Base-by-base conservation (phyloP, 2,888 invertebrate genomes). In the Aleiodes leptofemur region DNA sequence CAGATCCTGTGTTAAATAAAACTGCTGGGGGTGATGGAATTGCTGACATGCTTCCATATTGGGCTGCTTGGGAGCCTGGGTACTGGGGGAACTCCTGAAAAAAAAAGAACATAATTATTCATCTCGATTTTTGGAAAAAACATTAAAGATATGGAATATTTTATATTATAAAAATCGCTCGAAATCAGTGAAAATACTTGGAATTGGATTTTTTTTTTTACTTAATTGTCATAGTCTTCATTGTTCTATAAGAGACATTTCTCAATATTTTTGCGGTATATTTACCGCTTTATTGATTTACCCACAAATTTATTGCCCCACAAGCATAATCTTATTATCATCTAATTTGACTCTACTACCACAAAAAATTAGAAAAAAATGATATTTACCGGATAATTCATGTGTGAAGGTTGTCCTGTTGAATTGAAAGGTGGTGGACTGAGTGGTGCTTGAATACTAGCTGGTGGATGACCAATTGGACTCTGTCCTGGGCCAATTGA, bases 21-120 rank as follows among this genome's bases (percentile, higher is more conserved):
- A 96, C 94, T 13, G 95, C 95, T 29, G 95, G 95, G 16, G 97
- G 96, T 72, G 96, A 96, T 48, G 97, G 96, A 79, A 97, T 96
- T 38, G 96, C 95, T 23, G 96, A 94, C 87, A 96, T 94, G 68
- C 93, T 93, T 72, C 95, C 95, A 83, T 94, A 96, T 76, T 95
- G 95, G 1, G 91, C 91, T 64, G 88, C 86, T 77, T 89, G 90
- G 56, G 88, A 86, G 38, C 88, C 88, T 14, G 88, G 87, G 79
- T 89, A 89, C 71, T 88, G 89, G 14, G 86, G 86, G 64, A 88
- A 87, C 77, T 88, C 88, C 91, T 91, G 34, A 79, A 38, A 31
- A 61, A 61, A 59, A 14, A 31, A 31, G 14, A 16, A 43, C 50
- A 34, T 66, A 34, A 69, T n/a, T 23, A 23, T 23, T 23, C 23